Conservation (phyloP, 2,113 vertebrate genomes). For the Rhineura floridana region DNA sequence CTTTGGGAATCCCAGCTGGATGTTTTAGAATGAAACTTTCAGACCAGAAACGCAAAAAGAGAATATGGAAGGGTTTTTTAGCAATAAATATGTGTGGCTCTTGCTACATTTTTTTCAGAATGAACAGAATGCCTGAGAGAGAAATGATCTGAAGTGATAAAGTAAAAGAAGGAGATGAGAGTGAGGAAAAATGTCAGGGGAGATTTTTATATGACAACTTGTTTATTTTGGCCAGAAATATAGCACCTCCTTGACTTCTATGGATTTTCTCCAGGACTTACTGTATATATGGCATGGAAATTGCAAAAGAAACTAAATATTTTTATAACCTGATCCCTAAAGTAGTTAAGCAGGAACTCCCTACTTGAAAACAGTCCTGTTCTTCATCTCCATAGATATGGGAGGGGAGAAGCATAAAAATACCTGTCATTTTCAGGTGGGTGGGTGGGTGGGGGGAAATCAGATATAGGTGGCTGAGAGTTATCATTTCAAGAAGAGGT, state of each 20-base stretch:
- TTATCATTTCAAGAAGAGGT: too few relatives aligned
- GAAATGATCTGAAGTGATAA: not conserved
- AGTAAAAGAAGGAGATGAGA: not conserved
- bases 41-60: not conserved
- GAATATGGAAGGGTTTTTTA: not conserved
- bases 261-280: conserved; percentile 20
- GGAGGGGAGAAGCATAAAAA: too few relatives aligned
- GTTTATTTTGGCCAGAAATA: conserved; percentile 15
- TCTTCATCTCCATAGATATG: too few relatives aligned
- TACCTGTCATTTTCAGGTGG: too few relatives aligned
- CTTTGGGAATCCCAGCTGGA: not conserved
- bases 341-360: too few relatives aligned
- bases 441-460: too few relatives aligned
- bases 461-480: too few relatives aligned
- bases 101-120: not conserved
- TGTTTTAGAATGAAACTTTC: not conserved
- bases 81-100: not conserved
- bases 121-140: conserved; percentile 4
- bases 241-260: not conserved
- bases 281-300: not conserved
- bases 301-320: conserved; percentile 14
- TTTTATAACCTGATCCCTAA: not conserved
- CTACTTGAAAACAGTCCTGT: too few relatives aligned
- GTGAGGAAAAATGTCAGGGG: conserved; percentile 1
- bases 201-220: conserved; percentile 9